phyloP scores from a whole-genome alignment of 2,113 vertebrate species.

The Nibea coibor region DNA sequence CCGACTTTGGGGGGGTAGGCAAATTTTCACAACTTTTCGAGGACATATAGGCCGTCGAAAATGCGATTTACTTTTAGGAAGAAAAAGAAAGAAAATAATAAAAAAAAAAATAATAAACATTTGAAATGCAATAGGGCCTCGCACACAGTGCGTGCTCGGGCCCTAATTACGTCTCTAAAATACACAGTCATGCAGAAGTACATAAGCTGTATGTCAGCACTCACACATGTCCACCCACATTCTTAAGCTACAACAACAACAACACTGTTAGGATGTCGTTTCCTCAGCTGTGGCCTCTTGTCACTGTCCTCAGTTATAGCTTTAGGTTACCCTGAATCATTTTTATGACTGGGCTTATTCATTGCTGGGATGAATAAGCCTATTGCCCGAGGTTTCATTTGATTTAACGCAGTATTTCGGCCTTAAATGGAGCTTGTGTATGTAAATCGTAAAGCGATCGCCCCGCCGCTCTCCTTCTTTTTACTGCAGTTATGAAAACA shows the following conservation, averaged over 20 bases:
- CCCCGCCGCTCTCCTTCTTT: not conserved
- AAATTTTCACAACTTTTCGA: no score
- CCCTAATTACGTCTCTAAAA: no score
- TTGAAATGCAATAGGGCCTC: no score
- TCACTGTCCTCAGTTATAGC: not conserved
- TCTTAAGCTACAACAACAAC: not conserved
- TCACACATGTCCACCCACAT: not conserved
- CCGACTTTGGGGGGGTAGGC: no score
- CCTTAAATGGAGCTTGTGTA: conserved; percentile 35
- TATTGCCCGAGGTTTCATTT: conserved; percentile 20
- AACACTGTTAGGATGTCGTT: not conserved
- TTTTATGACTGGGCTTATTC: conserved; percentile 26
- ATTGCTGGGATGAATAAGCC: conserved; percentile 12
- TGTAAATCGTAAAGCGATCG: conserved; percentile 6
- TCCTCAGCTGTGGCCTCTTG: conserved; percentile 10
- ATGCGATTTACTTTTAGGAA: no score
- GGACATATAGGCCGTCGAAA: no score
- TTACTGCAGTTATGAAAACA: conserved; percentile 26
- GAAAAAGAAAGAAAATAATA: no score
- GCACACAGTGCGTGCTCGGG: no score
- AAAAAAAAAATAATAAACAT: no score
- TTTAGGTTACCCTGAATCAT: not conserved
- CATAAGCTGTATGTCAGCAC: not conserved
- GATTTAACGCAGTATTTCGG: conserved; percentile 2
- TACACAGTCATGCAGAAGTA: not conserved